Evolutionary conservation across 2,888 invertebrate species (phyloP).

Genomic region (Adelphocoris suturalis): DNA sequence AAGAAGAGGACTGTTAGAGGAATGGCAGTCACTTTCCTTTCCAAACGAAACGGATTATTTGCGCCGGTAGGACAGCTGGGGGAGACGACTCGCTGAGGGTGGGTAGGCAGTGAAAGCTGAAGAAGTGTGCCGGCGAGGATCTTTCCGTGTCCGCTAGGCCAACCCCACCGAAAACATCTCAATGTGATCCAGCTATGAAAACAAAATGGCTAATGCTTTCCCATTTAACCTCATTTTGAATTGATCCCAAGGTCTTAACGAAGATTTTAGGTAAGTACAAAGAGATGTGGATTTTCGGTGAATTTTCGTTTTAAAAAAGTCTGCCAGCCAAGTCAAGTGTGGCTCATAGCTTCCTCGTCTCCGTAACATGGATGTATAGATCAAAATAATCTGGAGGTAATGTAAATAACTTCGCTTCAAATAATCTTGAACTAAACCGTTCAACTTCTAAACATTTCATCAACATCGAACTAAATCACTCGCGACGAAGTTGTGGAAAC

Average conservation of each 20-base stretch:
- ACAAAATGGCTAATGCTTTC: constrained; percentile 49
- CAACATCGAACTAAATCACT: too few relatives aligned
- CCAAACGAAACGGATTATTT: constrained; percentile 62
- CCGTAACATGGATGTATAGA: too few relatives aligned
- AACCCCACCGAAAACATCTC: constrained; percentile 34
- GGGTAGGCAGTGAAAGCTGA: constrained; percentile 48
- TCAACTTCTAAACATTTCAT: too few relatives aligned
- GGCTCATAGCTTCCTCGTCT: too few relatives aligned
- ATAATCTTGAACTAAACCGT: too few relatives aligned
- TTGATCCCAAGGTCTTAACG: background rate
- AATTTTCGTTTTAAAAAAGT: too few relatives aligned
- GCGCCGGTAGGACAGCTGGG: constrained; percentile 38
- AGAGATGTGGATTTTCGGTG: too few relatives aligned
- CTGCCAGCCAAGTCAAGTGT: too few relatives aligned
- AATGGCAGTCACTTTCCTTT: constrained; percentile 61
- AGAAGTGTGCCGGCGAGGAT: constrained; percentile 55
- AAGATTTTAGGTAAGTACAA: too few relatives aligned
- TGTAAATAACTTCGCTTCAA: too few relatives aligned
- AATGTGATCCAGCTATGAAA: constrained; percentile 50
- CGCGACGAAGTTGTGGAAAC: too few relatives aligned
- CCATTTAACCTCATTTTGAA: constrained; percentile 46
- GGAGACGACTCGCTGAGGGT: constrained; percentile 7
- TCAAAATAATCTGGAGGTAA: too few relatives aligned
- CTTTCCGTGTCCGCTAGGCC: constrained; percentile 41
- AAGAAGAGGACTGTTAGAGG: constrained; percentile 49